Conservation (phyloP, 1,140 invertebrate genomes). For the Temnothorax curvispinosus region DNA sequence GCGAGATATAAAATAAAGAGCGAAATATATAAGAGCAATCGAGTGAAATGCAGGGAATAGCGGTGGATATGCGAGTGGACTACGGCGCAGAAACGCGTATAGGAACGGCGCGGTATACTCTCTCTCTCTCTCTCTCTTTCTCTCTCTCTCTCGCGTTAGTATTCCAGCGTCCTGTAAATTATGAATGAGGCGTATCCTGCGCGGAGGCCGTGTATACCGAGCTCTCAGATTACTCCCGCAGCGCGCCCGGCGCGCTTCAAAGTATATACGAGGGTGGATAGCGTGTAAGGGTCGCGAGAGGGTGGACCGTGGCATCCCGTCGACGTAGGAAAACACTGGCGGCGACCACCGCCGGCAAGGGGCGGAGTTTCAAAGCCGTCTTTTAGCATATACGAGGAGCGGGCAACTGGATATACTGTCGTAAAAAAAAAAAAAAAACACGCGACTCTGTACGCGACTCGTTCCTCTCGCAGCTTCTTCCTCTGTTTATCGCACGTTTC, state of each 20-base stretch:
- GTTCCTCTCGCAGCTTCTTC: not conserved
- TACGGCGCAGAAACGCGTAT: not conserved
- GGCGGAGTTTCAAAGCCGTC: conserved; percentile 27
- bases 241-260: conserved; percentile 16
- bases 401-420: not conserved
- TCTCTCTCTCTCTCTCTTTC: not conserved
- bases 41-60: conserved; percentile 2
- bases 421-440: conserved; percentile 22
- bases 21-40: not conserved
- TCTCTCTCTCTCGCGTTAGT: not conserved
- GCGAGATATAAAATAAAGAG: not conserved
- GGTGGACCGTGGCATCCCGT: not conserved
- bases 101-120: not conserved
- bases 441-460: not conserved
- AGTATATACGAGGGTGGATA: conserved; percentile 17
- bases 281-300: conserved; percentile 19
- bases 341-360: not conserved
- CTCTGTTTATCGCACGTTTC: not conserved
- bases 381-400: conserved; percentile 16
- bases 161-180: conserved; percentile 59
- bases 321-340: conserved; percentile 33
- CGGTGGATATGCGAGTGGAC: not conserved
- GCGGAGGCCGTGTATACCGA: conserved; percentile 50
- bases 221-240: conserved; percentile 52
- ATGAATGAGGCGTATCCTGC: conserved; percentile 69